phyloP scores from a whole-genome alignment of 2,113 vertebrate genomes.

The Tympanuchus pallidicinctus region DNA sequence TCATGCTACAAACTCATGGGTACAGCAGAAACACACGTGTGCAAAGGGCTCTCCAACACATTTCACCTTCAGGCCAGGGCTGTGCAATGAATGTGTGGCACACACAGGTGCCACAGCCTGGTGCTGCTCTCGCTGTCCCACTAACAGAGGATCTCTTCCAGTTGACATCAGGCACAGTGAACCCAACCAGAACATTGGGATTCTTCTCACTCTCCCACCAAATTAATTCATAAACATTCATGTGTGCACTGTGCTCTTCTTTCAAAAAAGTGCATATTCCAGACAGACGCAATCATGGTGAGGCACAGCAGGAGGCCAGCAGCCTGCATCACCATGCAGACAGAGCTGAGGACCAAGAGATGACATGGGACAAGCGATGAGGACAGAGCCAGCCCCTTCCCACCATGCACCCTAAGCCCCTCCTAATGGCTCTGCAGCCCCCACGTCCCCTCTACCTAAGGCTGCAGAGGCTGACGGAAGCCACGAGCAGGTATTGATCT shows the following conservation, averaged over 20 bases:
- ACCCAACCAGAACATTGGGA: background rate
- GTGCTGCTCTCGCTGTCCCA: rapidly evolving
- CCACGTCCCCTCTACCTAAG: background rate
- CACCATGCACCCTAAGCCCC: background rate
- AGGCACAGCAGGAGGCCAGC: background rate
- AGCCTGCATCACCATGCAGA: background rate
- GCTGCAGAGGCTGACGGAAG: background rate
- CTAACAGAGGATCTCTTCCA: background rate
- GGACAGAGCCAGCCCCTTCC: background rate
- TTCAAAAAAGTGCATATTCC: background rate
- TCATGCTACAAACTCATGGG: rapidly evolving
- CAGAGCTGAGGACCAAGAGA: background rate
- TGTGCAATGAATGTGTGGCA: background rate
- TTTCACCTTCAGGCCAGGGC: background rate
- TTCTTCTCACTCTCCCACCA: background rate
- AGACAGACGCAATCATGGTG: background rate
- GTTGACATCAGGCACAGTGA: background rate
- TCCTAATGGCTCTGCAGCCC: background rate
- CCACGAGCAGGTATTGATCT: constrained; percentile 41
- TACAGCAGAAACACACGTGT: rapidly evolving
- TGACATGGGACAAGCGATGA: background rate
- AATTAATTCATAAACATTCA: background rate
- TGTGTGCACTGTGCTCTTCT: background rate
- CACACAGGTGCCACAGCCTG: no score
- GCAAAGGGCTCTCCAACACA: background rate